Evolutionary conservation across 2,888 invertebrate species (phyloP), one percentile per base, ranked within the genome.

Genomic region (Cyclophora albipunctata): DNA sequence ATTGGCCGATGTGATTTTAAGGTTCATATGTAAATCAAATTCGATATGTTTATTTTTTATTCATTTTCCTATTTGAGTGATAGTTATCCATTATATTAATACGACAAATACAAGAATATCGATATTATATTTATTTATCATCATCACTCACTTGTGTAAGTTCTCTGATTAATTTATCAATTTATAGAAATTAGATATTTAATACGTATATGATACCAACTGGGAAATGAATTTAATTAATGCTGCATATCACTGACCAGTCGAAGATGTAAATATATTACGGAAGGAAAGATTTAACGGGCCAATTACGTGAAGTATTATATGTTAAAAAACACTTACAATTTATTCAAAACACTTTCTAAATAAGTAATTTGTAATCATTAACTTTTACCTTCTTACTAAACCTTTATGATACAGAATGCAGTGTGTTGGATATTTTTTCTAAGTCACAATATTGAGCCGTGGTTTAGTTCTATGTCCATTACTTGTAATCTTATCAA

Each of bases 321-420:
- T 49, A 43, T 45, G 6, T 43, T 33, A 40, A 49, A 40, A 4
- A 46, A 49, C 49, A 48, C 44, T 47, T 50, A 35, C 20, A 42
- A 47, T 50, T 7, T 44, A 49, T 53, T 50, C 34, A 49, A 51
- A 47, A 47, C 45, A 51, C 59, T 55, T 59, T 59, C 57, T 59
- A 59, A 59, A 51, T 40, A 53, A 49, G 54, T 41, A 45, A 58
- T 58, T 56, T 52, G 51, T 56, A 54, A 46, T 51, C 37, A 37
- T 37, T 37, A 37, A 37, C 37, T 37, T 37, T 37, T 37, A 37
- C 37, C 5, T 5, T 37, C 5, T 37, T 37, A 5, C 37, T 5
- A 1, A 1, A 37, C 5, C 37, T 37, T 37, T 4, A 42, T 3
- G 20, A 7, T 7, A 6, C 43, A 2, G 34, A 33, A 43, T 34